Percentiles rank a stretch among this genome's conserved stretches.
Conservation (phyloP, 2,113 vertebrate species). For the Eublepharis macularius region DNA sequence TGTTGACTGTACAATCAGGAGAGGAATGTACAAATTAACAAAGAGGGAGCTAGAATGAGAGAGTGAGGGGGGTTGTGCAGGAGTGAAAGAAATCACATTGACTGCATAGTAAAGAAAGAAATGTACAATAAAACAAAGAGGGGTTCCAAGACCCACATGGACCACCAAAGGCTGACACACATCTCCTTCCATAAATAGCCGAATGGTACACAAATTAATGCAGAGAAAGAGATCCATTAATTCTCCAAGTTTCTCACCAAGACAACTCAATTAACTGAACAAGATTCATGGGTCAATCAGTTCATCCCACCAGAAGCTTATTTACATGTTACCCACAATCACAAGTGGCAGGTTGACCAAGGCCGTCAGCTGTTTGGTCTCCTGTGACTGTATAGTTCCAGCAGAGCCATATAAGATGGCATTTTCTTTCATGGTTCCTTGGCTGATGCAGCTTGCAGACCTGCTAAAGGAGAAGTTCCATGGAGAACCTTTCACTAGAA, state of each 20-base stretch:
- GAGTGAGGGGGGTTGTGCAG: constrained; percentile 68
- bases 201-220: constrained; percentile 65
- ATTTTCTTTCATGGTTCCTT: constrained; percentile 70
- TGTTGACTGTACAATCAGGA: constrained; percentile 72
- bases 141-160: constrained; percentile 70
- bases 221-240: constrained; percentile 26
- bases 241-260: constrained; percentile 65
- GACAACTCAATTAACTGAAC: constrained; percentile 65
- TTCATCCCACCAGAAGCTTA: constrained; percentile 70
- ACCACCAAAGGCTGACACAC: constrained; percentile 70
- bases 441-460: constrained; percentile 69
- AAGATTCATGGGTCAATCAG: constrained; percentile 64
- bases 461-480: constrained; percentile 71
- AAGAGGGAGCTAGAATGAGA: constrained; percentile 71
- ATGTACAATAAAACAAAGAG: constrained; percentile 74
- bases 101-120: constrained; percentile 73
- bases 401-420: constrained; percentile 69
- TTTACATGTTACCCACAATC: constrained; percentile 68
- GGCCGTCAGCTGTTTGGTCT: constrained; percentile 29
- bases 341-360: constrained; percentile 68
- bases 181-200: constrained; percentile 66
- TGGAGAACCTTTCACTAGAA: constrained; percentile 72
- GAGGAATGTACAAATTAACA: constrained; percentile 73
- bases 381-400: constrained; percentile 71
- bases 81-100: constrained; percentile 74